These are phyloP conservation scores for Asarcornis scutulata DNA, from an alignment of 2,113 vertebrate species.

Conservation along the genomic window DNA sequence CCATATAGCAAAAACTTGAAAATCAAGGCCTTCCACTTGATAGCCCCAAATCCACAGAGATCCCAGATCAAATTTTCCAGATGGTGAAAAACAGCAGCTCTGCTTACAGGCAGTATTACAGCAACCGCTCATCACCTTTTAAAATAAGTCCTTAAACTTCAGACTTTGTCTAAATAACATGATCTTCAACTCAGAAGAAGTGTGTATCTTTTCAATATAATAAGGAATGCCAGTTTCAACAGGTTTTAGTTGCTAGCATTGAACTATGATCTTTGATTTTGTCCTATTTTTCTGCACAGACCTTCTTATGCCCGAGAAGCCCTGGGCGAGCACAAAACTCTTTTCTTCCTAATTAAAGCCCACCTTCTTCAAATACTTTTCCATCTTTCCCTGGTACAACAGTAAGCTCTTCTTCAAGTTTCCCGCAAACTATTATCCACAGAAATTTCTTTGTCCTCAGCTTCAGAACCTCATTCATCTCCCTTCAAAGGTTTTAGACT, in stretches of 20 bases:
- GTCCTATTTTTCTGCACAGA: background rate
- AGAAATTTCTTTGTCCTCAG: background rate
- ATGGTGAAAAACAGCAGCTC: background rate
- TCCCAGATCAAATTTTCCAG: background rate
- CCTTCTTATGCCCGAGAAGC: background rate
- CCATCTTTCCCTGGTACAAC: background rate
- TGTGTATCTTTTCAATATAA: background rate
- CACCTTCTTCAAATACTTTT: background rate
- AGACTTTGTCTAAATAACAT: background rate
- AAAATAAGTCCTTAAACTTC: background rate
- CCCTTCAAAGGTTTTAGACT: background rate
- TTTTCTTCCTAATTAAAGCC: background rate
- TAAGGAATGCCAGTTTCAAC: background rate
- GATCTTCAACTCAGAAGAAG: background rate
- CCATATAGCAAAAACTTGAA: background rate
- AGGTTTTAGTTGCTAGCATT: background rate
- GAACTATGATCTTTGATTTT: slow-evolving; percentile 10
- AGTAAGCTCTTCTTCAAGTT: background rate
- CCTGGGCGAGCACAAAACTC: background rate
- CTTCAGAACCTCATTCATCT: background rate
- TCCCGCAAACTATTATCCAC: background rate
- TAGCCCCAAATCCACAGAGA: background rate
- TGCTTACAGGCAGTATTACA: background rate
- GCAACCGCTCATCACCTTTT: background rate
- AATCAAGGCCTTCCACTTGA: background rate